Evolutionary conservation across 2,888 invertebrate species (phyloP), one percentile per base, ranked within the genome.

Genomic region (Flabesymbios commensalis): DNA sequence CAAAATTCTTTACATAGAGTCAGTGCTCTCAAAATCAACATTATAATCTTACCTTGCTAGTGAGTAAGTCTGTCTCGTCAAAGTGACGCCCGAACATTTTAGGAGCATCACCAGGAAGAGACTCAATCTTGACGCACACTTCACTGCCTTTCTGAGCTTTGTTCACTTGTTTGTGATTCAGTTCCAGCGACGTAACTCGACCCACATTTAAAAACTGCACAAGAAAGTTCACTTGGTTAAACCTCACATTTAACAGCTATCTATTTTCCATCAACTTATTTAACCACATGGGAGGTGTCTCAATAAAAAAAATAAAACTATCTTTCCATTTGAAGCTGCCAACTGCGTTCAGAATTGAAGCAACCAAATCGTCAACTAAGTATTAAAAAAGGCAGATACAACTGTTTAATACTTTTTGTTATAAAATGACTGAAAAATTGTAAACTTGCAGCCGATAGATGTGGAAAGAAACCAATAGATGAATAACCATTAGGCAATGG

Each of bases 51-150:
- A 84, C 86, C 79, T 81, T 96, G 87, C 97, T 97, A 78, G 96
- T 88, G 70, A 99, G 88, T 81, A 93, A 86, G 84, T 99, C 99
- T 42, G 90, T 94, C 77, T 94, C 91, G 78, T 97, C 97, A 85
- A 99, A 99, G 85, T 99, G 99, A 61, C 99, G 87, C 14, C 99
- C 99, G 83, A 90, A 95, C 91, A 99, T 91, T 86, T 98, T 98
- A 49, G 99, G 99, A 51, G 98, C 90, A 83, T 99, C 97, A n/a
- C 98, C 98, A 19, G 95, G 93, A 52, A 93, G 89, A 31, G 95
- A 92, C 75, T 98, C 97, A 72, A 99, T 98, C 86, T 97, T 98
- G 56, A 84, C 78, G 68, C 83, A 84, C 56, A 84, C 82, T 72
- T 86, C 86, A 65, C 83, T 80, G 26, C 99, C 99, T 83, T 94